A percentile compares a stretch with the other conserved stretches of the same genome.
Evolutionary conservation across 2,888 invertebrate species (phyloP).

Genomic region (Calliscelio sp.): DNA sequence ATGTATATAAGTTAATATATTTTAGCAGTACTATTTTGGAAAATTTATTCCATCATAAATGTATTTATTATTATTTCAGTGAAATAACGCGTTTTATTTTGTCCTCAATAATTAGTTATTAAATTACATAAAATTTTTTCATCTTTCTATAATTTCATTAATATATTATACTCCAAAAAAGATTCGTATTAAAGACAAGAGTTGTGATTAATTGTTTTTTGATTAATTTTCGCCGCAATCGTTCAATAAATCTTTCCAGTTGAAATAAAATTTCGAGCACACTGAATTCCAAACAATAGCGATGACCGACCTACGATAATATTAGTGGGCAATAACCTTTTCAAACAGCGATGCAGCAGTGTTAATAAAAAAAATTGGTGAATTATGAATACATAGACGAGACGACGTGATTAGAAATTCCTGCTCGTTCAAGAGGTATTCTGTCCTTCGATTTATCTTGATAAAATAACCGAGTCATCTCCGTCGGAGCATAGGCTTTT

Average conservation of each 20-base stretch:
- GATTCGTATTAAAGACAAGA: no score
- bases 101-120: no score
- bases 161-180: no score
- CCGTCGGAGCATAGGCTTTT: conserved; percentile 38
- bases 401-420: conserved; percentile 57
- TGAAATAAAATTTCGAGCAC: neutral
- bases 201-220: no score
- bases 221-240: neutral
- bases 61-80: no score
- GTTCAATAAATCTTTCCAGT: neutral
- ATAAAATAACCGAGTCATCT: conserved; percentile 63
- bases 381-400: conserved; percentile 45
- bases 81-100: no score
- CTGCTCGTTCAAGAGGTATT: conserved; percentile 34
- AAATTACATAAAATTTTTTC: no score
- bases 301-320: neutral
- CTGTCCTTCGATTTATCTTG: conserved; percentile 63
- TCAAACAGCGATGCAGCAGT: neutral
- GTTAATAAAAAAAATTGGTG: conserved; percentile 31
- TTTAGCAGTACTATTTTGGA: neutral
- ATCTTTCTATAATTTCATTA: no score
- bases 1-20: neutral
- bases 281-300: no score
- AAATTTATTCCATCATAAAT: neutral
- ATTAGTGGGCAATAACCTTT: conserved; percentile 14